phyloP scores from a whole-genome alignment of 2,888 invertebrate genomes.

The Caenorhabditis doughertyi region DNA sequence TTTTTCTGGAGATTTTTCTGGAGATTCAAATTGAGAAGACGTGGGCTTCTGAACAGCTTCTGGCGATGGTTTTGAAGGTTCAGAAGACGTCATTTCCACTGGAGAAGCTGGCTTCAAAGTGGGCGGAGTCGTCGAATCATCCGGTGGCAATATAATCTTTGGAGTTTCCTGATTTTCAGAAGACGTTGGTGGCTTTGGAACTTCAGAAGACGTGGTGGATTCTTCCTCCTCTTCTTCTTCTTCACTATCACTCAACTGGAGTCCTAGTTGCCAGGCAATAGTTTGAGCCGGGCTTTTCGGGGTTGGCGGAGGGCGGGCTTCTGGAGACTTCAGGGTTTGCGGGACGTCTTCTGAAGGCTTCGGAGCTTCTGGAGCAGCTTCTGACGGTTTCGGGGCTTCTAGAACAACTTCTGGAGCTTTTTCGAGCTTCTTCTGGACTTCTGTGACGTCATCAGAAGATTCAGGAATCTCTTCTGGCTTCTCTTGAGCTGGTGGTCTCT shows the following conservation, averaged over 20 bases:
- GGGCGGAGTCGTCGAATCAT: too few relatives aligned
- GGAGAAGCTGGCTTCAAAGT: too few relatives aligned
- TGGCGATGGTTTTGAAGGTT: too few relatives aligned
- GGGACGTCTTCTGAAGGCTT: not conserved
- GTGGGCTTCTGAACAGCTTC: too few relatives aligned
- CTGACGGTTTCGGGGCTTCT: not conserved
- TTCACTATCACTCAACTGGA: not conserved
- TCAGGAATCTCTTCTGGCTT: not conserved
- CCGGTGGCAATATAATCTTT: not conserved
- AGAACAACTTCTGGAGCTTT: conserved; percentile 4
- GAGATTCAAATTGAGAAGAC: too few relatives aligned
- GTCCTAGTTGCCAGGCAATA: too few relatives aligned
- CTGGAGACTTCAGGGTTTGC: not conserved
- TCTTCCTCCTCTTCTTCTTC: conserved; percentile 1
- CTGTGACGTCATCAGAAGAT: not conserved
- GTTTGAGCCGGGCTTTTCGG: too few relatives aligned
- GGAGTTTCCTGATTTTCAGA: too few relatives aligned
- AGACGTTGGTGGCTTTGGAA: too few relatives aligned
- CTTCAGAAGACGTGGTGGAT: not conserved
- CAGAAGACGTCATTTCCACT: too few relatives aligned
- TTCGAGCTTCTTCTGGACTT: not conserved
- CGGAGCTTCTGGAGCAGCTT: not conserved
- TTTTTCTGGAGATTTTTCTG: too few relatives aligned
- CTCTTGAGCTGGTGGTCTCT: not conserved
- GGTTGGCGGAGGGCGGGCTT: not conserved